These are phyloP conservation scores for Galago senegalensis DNA, from an alignment of 2,797 vertebrate species.

Conservation along the genomic window DNA sequence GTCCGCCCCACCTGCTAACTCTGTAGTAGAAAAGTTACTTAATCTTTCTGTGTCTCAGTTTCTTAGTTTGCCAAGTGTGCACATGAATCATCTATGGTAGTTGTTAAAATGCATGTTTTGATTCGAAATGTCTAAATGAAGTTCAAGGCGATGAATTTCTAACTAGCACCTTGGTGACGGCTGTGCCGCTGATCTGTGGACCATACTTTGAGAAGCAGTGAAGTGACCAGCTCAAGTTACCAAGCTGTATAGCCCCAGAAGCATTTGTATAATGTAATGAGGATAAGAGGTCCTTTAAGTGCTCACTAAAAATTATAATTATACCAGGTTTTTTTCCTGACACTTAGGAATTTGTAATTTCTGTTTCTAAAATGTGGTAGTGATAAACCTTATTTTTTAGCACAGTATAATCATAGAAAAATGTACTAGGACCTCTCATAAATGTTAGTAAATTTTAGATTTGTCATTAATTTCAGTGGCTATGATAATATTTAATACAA, in stretches of 20 bases:
- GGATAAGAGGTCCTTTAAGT: not conserved
- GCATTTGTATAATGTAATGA: not conserved
- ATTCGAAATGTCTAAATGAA: not conserved
- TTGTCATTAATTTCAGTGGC: not conserved
- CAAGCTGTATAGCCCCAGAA: accelerated
- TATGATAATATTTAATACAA: not conserved
- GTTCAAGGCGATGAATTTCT: not conserved
- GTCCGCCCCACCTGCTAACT: not conserved
- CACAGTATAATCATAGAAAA: not conserved
- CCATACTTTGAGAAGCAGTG: not conserved
- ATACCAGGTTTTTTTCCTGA: not conserved
- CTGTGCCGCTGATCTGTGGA: not conserved
- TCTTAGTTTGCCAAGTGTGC: not conserved
- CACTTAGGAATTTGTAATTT: not conserved
- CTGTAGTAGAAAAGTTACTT: not conserved
- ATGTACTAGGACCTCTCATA: not conserved
- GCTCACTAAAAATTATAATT: not conserved
- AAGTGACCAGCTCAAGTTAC: not conserved
- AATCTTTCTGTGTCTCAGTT: not conserved
- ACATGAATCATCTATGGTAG: not conserved
- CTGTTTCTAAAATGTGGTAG: not conserved
- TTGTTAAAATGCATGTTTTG: not conserved
- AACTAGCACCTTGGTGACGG: not conserved
- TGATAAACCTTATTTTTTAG: not conserved
- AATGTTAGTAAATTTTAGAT: not conserved